Conservation (phyloP, 2,797 vertebrate species). For the Arctocebus calabarensis region DNA sequence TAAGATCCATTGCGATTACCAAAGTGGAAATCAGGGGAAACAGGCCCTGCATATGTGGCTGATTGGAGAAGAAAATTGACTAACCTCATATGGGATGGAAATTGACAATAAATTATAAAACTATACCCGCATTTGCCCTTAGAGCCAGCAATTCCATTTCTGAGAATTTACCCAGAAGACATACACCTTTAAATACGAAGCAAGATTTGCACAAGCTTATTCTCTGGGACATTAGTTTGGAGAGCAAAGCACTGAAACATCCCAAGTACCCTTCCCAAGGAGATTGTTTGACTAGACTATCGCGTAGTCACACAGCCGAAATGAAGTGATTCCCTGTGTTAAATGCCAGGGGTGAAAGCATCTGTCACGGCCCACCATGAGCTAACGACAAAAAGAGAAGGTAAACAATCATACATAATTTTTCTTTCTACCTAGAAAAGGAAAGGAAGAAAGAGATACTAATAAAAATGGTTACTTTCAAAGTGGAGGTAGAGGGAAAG, state of each 20-base stretch:
- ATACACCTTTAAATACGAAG: not conserved
- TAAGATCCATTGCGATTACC: not conserved
- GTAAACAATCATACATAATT: not conserved
- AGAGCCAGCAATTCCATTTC: not conserved
- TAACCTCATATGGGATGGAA: accelerated
- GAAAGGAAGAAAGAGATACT: not conserved
- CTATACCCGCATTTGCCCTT: not conserved
- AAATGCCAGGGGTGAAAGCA: accelerated
- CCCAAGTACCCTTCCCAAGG: not conserved
- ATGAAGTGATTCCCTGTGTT: not conserved
- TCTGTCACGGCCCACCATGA: not conserved
- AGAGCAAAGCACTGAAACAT: not conserved
- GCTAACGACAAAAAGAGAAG: not conserved
- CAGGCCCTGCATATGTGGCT: accelerated
- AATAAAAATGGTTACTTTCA: not conserved
- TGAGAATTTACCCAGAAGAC: not conserved
- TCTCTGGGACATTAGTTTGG: not conserved
- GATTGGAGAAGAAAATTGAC: not conserved
- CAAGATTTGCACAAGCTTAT: accelerated
- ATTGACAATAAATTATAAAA: not conserved
- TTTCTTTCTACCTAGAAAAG: accelerated
- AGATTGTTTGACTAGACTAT: accelerated
- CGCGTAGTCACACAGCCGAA: accelerated
- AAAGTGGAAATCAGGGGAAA: not conserved
- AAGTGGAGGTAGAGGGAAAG: not conserved